Evolutionary conservation across 2,113 vertebrate species (phyloP), one percentile per base, ranked within the genome.

Genomic region (Chlamydotis undulata): DNA sequence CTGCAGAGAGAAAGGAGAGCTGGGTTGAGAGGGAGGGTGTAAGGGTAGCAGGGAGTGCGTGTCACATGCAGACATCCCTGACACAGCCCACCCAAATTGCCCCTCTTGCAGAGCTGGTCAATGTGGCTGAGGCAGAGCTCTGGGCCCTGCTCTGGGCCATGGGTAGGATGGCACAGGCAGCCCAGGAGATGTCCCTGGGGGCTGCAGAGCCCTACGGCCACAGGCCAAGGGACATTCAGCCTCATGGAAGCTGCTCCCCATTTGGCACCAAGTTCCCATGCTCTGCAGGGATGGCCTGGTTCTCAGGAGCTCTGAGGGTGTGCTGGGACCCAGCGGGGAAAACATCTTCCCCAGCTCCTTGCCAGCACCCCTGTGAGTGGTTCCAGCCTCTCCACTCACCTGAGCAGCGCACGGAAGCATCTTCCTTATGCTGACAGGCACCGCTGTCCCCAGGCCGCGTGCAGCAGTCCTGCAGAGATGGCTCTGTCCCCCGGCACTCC

Each of bases 401-500:
- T 31, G 22, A 63, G 47, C 75, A 78, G 47, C 1, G 10, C 29
- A 63, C 45, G 1, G 45, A 45, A 50, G 75, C n/a, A 0, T 78
- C 59, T 3, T 78, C 57, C 45, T 78, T 78, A 5, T 78, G 76
- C 35, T 13, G 35, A 29, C 76, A 79, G 3, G 23, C 12, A 11
- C 76, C 29, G 1, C 29, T 6, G 14, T 64, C 49, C 59, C 60
- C 49, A 7, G 29, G 35, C 47, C 3, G 18, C 23, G 60, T 60
- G 29, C 76, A 79, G 49, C 96, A 97, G 39, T 50, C 90, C 92
- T 94, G 93, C 45, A 97, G 87, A 12, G 90, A 83, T 3, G 29
- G 57, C 75, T 97, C 96, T 22, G 26, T 52, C 11, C 97, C 95
- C 19, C 14, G 55, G 81, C 97, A 97, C 16, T 71, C 65, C 47